Base-by-base conservation (phyloP, 2,113 vertebrate species). In the Hypanus sabinus region DNA sequence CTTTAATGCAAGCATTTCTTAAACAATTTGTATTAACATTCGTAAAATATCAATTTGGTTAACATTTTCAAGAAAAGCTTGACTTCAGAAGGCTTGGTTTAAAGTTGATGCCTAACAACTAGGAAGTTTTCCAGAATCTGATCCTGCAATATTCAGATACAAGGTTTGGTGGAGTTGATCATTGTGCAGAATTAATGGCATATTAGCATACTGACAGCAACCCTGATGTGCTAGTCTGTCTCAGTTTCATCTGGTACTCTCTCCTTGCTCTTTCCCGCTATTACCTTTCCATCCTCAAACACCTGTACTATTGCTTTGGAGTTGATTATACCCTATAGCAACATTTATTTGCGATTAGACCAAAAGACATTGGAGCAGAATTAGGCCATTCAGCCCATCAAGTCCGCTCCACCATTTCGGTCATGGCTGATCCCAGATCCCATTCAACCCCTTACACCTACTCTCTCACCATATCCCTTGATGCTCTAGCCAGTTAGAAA, bases 11-110 rank as follows among this genome's bases (percentile, higher is more conserved):
- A 68, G 60, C 85, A 65, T 65, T 65, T 87, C 38, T 83, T 90
- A 65, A 90, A 65, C 85, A 12, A 90, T 90, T 90, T 88, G 38
- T 83, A 38, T 85, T 85, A 30, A 87, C 24, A 60, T 87, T 55
- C 20, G 1, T 27, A 30, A 70, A 70, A 18, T 70, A 12, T 70
- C 68, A 70, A 70, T 2, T 70, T 70, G 46, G 18, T 70, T 70
- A 11, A 70, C 18, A 46, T 46, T 46, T 46, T 46, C 0, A 11
- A 70, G 10, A 70, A 65, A 90, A 38, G 62, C 60, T n/a, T 9
- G 85, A 14, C 30, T 65, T n/a, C 60, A 83, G 22, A 68, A 62
- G 27, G 57, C 6, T n/a, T 65, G n/a, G 16, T 85, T 60, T 88
- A 36, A 65, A 68, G 30, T 62, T 65, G 20, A 46, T 30, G 60